These are phyloP conservation scores for Numenius arquata DNA, from an alignment of 2,113 vertebrate species.

Conservation along the genomic window DNA sequence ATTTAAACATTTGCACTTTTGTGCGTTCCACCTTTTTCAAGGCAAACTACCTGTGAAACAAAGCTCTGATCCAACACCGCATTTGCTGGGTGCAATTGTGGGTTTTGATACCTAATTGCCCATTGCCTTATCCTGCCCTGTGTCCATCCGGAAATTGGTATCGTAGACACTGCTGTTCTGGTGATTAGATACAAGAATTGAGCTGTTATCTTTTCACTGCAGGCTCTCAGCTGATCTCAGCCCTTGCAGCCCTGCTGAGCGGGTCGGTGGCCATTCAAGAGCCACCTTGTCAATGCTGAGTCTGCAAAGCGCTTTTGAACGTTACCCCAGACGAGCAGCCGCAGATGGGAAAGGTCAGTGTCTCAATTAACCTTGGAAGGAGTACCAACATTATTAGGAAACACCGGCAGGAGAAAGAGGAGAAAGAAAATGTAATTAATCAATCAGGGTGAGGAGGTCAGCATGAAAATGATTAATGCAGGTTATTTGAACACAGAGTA, in stretches of 20 bases:
- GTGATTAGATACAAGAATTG: background rate
- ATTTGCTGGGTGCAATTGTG: background rate
- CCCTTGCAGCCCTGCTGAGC: background rate
- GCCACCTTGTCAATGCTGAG: slow-evolving; percentile 58
- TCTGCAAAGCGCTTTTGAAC: slow-evolving; percentile 40
- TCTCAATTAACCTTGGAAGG: slow-evolving; percentile 78
- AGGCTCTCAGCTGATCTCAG: background rate
- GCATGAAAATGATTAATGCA: slow-evolving; percentile 64
- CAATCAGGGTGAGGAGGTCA: slow-evolving; percentile 53
- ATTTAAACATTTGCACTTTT: background rate
- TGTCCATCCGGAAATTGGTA: background rate
- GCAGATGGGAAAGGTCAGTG: slow-evolving; percentile 63
- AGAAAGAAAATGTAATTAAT: slow-evolving; percentile 68
- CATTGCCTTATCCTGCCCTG: background rate
- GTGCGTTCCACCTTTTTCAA: background rate
- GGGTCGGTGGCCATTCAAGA: slow-evolving; percentile 9
- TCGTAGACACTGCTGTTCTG: background rate
- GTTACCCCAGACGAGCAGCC: background rate
- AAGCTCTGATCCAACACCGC: background rate
- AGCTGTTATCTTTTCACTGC: slow-evolving; percentile 1
- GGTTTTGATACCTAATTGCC: background rate
- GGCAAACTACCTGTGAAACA: background rate
- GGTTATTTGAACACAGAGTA: slow-evolving; percentile 45
- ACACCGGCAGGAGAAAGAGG: slow-evolving; percentile 22
- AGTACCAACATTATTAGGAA: slow-evolving; percentile 55